Evolutionary conservation across 2,797 vertebrate species (phyloP).

Genomic region (Lepus oiostolus): DNA sequence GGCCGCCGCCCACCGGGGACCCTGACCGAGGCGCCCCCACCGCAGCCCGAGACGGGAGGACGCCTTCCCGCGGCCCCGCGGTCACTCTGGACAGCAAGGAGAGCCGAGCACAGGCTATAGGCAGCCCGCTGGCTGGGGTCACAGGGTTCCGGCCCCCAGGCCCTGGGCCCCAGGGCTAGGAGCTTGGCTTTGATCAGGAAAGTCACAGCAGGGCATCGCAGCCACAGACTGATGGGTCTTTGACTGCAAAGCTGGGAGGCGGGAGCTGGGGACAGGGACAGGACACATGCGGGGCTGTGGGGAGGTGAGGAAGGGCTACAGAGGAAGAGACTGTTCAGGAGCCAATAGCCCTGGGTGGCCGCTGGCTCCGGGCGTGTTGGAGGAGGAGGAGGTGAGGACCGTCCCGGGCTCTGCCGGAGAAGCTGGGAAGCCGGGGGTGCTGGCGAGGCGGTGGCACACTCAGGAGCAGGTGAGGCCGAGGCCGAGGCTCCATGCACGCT

Average conservation of each 20-base stretch:
- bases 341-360: not conserved
- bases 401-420: not conserved
- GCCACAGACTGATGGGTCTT: not conserved
- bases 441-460: not conserved
- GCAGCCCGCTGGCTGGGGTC: not conserved
- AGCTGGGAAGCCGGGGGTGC: not conserved
- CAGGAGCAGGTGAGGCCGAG: not conserved
- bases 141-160: no score
- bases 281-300: not conserved
- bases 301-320: not conserved
- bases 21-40: not conserved
- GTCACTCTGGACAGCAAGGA: not conserved
- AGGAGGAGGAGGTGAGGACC: not conserved
- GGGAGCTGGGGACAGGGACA: not conserved
- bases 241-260: not conserved
- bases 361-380: rapidly evolving
- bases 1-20: no score
- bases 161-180: not conserved
- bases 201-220: not conserved
- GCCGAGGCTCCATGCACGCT: no score
- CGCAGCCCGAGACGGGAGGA: rapidly evolving
- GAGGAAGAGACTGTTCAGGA: not conserved
- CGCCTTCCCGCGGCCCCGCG: not conserved
- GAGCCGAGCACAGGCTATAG: not conserved
- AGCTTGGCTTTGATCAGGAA: not conserved